Evolutionary conservation across 1,140 invertebrate species (phyloP).

Genomic region (Bombus soroeensis): DNA sequence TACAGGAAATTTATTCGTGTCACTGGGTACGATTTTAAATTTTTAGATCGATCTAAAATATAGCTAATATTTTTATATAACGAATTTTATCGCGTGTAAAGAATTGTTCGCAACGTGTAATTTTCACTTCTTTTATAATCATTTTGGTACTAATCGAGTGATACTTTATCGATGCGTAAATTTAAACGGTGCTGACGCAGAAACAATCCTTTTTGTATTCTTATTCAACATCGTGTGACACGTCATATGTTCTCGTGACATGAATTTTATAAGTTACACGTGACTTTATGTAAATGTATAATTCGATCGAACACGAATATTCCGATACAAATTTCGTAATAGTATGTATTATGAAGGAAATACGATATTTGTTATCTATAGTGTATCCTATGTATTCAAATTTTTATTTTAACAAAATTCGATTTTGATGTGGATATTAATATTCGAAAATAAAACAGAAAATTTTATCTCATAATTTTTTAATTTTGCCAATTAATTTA

Average conservation of each 20-base stretch:
- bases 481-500: not conserved
- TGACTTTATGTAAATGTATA: not conserved
- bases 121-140: slow-evolving; percentile 37
- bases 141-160: slow-evolving; percentile 35
- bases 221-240: not conserved
- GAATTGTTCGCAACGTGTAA: slow-evolving; percentile 28
- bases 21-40: not conserved
- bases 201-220: slow-evolving; percentile 15
- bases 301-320: slow-evolving; percentile 1
- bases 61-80: slow-evolving; percentile 42
- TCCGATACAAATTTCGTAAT: not conserved
- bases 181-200: slow-evolving; percentile 27
- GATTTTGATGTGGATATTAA: slow-evolving; percentile 42
- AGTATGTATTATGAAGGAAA: slow-evolving; percentile 7
- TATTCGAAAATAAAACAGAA: slow-evolving; percentile 19
- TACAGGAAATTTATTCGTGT: slow-evolving; percentile 19
- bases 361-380: not conserved
- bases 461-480: slow-evolving; percentile 1
- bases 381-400: not conserved
- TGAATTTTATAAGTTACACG: not conserved
- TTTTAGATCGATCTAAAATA: slow-evolving; percentile 1
- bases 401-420: slow-evolving; percentile 26
- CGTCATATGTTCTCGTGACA: not conserved
- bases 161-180: slow-evolving; percentile 31
- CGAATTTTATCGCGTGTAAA: slow-evolving; percentile 33